Conservation (phyloP, 2,113 vertebrate genomes). For the Anser brachyrhynchus region DNA sequence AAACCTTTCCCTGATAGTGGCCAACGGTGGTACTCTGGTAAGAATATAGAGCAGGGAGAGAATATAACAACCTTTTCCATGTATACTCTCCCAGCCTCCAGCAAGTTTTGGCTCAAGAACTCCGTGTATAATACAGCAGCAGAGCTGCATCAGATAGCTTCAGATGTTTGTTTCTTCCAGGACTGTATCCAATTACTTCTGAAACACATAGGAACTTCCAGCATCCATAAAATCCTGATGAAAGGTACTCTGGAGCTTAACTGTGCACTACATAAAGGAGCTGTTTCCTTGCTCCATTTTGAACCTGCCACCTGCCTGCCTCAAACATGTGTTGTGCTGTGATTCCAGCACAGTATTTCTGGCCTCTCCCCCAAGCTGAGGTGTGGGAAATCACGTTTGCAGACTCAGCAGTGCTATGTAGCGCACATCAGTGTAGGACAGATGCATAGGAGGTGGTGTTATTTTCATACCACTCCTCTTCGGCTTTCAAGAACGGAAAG, state of each 20-base stretch:
- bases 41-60: neutral
- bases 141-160: neutral
- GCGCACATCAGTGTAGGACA: neutral
- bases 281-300: neutral
- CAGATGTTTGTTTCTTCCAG: neutral
- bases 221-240: neutral
- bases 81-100: neutral
- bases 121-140: neutral
- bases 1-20: neutral
- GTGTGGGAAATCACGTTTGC: neutral
- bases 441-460: neutral
- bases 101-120: neutral
- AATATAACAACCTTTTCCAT: neutral
- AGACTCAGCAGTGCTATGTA: neutral
- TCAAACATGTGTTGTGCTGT: neutral
- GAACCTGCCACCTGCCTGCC: constrained; percentile 10
- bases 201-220: neutral
- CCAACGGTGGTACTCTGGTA: neutral
- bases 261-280: neutral
- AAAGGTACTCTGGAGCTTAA: neutral
- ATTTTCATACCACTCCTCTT: neutral
- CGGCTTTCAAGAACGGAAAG: neutral
- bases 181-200: neutral
- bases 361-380: constrained; percentile 1
- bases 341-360: neutral